A percentile compares a stretch with the other conserved stretches of the same genome.
phyloP scores from a whole-genome alignment of 2,888 invertebrate genomes.

The Agapostemon virescens region DNA sequence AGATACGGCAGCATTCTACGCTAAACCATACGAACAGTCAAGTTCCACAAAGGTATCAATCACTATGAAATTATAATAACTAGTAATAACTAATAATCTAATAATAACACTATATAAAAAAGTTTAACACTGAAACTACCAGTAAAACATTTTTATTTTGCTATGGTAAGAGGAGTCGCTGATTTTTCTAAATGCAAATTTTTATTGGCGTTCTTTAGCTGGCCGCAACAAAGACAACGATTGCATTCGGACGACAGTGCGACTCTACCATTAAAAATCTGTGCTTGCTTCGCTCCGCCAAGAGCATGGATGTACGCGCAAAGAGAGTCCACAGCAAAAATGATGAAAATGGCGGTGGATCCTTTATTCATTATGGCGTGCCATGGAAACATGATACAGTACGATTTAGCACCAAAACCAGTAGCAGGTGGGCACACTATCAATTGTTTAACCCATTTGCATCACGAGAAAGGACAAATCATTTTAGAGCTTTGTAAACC shows the following conservation, averaged over 20 bases:
- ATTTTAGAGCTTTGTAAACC: too few species aligned
- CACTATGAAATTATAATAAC: neutral
- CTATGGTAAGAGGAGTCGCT: neutral
- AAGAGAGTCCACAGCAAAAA: conserved; percentile 76
- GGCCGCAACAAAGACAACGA: conserved; percentile 82
- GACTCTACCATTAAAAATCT: conserved; percentile 87
- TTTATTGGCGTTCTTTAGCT: conserved; percentile 47
- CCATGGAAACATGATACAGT: conserved; percentile 92
- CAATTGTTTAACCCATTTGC: neutral
- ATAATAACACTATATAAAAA: neutral
- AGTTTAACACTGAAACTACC: neutral
- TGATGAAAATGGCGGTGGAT: conserved; percentile 84
- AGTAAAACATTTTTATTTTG: neutral
- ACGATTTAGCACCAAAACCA: conserved; percentile 91
- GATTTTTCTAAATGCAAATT: neutral
- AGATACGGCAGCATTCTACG: conserved; percentile 87
- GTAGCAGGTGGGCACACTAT: conserved; percentile 80
- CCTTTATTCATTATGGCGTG: conserved; percentile 95
- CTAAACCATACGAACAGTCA: conserved; percentile 76
- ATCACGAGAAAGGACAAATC: neutral
- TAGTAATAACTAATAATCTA: too few species aligned
- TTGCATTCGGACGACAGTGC: conserved; percentile 87
- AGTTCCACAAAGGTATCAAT: conserved; percentile 73
- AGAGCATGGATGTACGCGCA: conserved; percentile 86
- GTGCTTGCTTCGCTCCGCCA: conserved; percentile 89